phyloP scores from a whole-genome alignment of 1,140 invertebrate species.

The Drosophila arawakana region DNA sequence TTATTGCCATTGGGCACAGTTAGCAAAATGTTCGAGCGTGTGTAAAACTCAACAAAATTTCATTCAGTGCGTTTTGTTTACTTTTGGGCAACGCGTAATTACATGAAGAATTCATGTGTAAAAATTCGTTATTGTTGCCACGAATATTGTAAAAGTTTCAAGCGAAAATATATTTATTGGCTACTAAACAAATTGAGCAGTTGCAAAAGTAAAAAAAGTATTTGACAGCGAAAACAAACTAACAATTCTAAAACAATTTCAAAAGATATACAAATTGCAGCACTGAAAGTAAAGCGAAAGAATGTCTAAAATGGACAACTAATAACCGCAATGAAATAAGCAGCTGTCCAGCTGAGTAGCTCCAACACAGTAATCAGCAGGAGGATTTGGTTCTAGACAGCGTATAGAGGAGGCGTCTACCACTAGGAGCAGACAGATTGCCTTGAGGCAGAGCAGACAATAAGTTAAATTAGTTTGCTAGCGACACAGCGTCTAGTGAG shows the following conservation, averaged over 20 bases:
- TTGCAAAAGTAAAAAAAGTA: neutral
- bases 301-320: neutral
- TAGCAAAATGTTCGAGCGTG: slow-evolving; percentile 6
- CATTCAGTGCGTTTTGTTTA: slow-evolving; percentile 64
- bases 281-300: neutral
- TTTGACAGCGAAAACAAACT: too few species aligned
- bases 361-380: too few species aligned
- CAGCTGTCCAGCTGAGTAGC: neutral
- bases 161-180: slow-evolving; percentile 47
- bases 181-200: slow-evolving; percentile 20
- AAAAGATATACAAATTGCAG: too few species aligned
- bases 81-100: slow-evolving; percentile 69
- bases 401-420: too few species aligned
- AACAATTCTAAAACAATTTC: too few species aligned
- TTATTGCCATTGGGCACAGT: slow-evolving; percentile 22
- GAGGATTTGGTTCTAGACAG: too few species aligned
- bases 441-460: slow-evolving; percentile 37
- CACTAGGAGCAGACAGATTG: neutral
- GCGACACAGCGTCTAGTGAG: slow-evolving; percentile 10
- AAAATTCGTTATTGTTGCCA: slow-evolving; percentile 62
- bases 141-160: slow-evolving; percentile 58
- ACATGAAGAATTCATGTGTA: slow-evolving; percentile 77
- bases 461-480: slow-evolving; percentile 66
- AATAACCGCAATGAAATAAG: slow-evolving; percentile 30
- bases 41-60: slow-evolving; percentile 61